Conservation (phyloP, 2,113 vertebrate species). For the Naja naja region DNA sequence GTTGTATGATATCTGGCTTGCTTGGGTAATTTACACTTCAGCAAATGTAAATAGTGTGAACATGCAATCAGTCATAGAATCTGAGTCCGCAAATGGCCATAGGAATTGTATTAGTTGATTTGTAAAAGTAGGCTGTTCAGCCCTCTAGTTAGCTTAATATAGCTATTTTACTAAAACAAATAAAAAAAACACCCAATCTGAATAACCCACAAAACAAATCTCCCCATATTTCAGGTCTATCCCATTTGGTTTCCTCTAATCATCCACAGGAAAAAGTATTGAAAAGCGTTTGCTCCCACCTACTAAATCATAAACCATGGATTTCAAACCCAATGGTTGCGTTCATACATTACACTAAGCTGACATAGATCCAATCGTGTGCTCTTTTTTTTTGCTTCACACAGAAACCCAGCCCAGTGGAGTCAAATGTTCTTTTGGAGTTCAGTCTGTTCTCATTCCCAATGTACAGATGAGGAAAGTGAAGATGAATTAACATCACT, state of each 20-base stretch:
- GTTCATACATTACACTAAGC: neutral
- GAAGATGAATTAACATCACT: neutral
- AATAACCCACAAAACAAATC: neutral
- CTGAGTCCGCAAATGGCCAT: neutral
- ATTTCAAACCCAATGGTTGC: neutral
- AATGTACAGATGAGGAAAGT: neutral
- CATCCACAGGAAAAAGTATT: neutral
- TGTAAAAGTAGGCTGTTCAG: neutral
- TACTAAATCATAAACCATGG: neutral
- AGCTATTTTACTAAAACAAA: neutral
- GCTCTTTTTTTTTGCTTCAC: neutral
- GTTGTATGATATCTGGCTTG: neutral
- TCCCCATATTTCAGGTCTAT: neutral
- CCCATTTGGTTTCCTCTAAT: neutral
- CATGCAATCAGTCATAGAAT: neutral
- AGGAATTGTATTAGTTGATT: neutral
- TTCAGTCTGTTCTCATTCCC: neutral
- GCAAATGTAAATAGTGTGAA: neutral
- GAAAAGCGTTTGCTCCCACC: neutral
- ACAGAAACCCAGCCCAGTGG: neutral
- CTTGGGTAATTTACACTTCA: neutral
- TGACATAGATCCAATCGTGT: neutral
- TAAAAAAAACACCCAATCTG: neutral
- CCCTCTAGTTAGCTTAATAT: neutral
- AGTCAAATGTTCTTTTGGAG: neutral